Base-by-base conservation (phyloP, 2,113 vertebrate species). In the Pavo muticus region DNA sequence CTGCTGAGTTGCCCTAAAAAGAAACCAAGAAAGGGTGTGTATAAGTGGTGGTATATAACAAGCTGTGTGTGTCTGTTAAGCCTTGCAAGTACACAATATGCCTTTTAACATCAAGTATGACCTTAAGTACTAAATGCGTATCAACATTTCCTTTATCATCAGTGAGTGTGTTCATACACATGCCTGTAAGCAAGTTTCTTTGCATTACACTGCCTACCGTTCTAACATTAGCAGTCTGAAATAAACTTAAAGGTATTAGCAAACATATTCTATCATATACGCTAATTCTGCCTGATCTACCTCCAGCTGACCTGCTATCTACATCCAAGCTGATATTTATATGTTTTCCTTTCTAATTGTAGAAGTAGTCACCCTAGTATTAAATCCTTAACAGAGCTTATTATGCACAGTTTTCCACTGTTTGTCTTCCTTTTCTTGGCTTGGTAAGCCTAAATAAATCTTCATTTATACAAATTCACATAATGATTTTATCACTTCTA, bases 11-110 rank as follows among this genome's bases (percentile, higher is more conserved):
- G 27, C 45, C 32, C 23, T 44, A 35, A 64, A 68, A 81, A 78
- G 27, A 60, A 68, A 59, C 12, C 24, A 81, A 76, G 25, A 73
- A 67, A 27, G 13, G 0, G 3, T 2, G 2, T 0, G 6, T 24
- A 4, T 47, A 64, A 64, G 25, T 7, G 39, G 39, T 15, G 16
- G 24, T 64, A 8, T 19, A 19, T 30, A 35, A 21, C 27, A 64
- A 40, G 39, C 10, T 63, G 23, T 11, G 25, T 21, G 35, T 20
- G 24, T 29, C 24, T 52, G 48, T 59, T 47, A 5, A 0, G 2
- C 12, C 17, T 57, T 57, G 54, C 30, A 18, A 57, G 54, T 57
- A 57, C 30, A 32, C 17, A 32, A 32, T 32, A 19, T 19, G 29
- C 54, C 54, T 57, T 57, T 57, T 32, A 57, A 30, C 29, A 57